Conservation (phyloP, 2,888 invertebrate species). For the Andrena marginata region DNA sequence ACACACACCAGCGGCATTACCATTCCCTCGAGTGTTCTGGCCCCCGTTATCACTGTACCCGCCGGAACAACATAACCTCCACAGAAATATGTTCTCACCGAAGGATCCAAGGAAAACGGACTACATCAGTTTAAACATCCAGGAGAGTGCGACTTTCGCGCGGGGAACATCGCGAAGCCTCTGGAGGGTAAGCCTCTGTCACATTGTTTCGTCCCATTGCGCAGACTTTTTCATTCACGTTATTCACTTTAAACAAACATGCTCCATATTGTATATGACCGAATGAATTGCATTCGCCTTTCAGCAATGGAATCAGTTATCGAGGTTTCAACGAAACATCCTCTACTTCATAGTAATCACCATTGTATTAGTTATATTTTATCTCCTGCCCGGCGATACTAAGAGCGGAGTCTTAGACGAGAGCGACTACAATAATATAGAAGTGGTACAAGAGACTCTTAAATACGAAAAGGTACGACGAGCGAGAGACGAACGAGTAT, state of each 20-base stretch:
- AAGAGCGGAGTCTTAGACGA: constrained; percentile 78
- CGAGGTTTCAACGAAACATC: constrained; percentile 92
- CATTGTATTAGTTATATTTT: constrained; percentile 87
- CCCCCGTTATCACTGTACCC: constrained; percentile 44
- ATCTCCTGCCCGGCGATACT: constrained; percentile 87
- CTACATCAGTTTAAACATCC: constrained; percentile 83
- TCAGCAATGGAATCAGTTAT: constrained; percentile 95
- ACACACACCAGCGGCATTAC: constrained; percentile 35
- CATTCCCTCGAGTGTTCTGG: constrained; percentile 58
- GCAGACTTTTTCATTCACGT: no score
- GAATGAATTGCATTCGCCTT: constrained; percentile 75
- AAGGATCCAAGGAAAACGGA: constrained; percentile 78
- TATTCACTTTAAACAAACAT: not conserved
- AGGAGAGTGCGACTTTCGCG: constrained; percentile 77
- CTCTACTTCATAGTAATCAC: constrained; percentile 88
- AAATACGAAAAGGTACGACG: constrained; percentile 73
- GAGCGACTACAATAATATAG: constrained; percentile 75
- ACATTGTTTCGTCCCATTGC: no score
- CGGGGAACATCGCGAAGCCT: constrained; percentile 82
- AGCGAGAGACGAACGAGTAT: not conserved
- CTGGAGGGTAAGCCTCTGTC: constrained; percentile 82
- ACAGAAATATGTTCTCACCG: constrained; percentile 78
- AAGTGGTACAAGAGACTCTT: constrained; percentile 72
- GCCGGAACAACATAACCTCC: constrained; percentile 73
- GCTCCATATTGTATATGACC: not conserved